A percentile compares a stretch with the other conserved stretches of the same genome.
Evolutionary conservation across 2,797 vertebrate species (phyloP).

Genomic region (Dicrostonyx torquatus): DNA sequence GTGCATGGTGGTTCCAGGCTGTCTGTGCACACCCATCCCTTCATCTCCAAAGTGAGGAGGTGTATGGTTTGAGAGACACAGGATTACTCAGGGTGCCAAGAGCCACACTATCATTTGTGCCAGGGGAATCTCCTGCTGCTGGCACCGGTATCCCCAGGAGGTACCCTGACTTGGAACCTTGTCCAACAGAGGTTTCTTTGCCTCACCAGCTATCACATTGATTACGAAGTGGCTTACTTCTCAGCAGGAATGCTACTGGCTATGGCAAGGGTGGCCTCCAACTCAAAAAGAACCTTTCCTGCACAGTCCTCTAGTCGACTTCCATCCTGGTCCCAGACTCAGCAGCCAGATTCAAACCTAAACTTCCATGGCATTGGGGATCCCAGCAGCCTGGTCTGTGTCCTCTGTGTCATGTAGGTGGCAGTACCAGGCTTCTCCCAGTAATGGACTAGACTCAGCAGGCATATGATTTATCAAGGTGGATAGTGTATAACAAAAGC

Average conservation of each 20-base stretch:
- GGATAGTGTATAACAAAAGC: neutral
- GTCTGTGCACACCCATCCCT: neutral
- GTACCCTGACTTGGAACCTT: neutral
- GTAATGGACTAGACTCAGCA: neutral
- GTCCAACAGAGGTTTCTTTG: neutral
- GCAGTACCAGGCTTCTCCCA: neutral
- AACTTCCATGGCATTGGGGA: neutral
- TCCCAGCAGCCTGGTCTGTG: neutral
- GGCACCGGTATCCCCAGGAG: neutral
- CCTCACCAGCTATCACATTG: neutral
- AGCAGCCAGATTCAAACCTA: neutral
- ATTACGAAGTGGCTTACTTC: neutral
- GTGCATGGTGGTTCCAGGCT: neutral
- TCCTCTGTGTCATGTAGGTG: neutral
- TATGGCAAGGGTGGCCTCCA: neutral
- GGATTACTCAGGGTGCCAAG: neutral
- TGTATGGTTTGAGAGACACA: neutral
- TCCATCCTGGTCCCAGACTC: neutral
- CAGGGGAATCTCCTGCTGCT: neutral
- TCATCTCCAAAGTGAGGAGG: neutral
- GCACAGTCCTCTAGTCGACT: neutral
- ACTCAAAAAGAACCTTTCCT: neutral
- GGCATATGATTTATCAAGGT: neutral
- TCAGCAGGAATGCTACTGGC: neutral
- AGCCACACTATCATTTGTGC: neutral